phyloP scores from a whole-genome alignment of 2,797 vertebrate genomes.

The Xerus rutilus region DNA sequence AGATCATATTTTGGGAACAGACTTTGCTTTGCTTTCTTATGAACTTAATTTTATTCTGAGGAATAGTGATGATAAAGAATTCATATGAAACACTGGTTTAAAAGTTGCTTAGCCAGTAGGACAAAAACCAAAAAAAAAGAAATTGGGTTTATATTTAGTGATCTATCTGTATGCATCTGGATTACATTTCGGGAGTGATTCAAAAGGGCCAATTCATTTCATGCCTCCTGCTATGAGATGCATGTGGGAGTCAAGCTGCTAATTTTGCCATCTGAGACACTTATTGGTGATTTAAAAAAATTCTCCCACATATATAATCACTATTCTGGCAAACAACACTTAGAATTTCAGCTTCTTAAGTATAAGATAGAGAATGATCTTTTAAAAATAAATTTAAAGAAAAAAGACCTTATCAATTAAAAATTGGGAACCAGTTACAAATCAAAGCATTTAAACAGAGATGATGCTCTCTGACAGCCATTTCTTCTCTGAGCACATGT shows the following conservation, averaged over 20 bases:
- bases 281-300: slow-evolving; percentile 83
- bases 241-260: slow-evolving; percentile 88
- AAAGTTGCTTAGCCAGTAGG: slow-evolving; percentile 80
- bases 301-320: slow-evolving; percentile 83
- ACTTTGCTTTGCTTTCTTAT: slow-evolving; percentile 42
- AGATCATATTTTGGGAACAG: slow-evolving; percentile 8
- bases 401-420: slow-evolving; percentile 51
- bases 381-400: slow-evolving; percentile 38
- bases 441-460: slow-evolving; percentile 23
- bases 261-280: slow-evolving; percentile 86
- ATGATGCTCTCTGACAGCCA: neutral
- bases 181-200: slow-evolving; percentile 85
- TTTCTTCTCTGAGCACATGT: neutral
- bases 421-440: slow-evolving; percentile 67
- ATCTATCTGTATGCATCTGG: slow-evolving; percentile 85
- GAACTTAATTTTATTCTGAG: slow-evolving; percentile 75
- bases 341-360: slow-evolving; percentile 74
- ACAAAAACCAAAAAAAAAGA: slow-evolving; percentile 79
- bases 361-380: slow-evolving; percentile 69
- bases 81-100: slow-evolving; percentile 73
- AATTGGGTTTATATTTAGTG: slow-evolving; percentile 87
- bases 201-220: slow-evolving; percentile 83
- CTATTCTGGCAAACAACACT: slow-evolving; percentile 80
- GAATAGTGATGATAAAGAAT: slow-evolving; percentile 74
- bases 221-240: slow-evolving; percentile 84